phyloP scores from a whole-genome alignment of 64 coral and sea anemone species.

The Stylophora pistillata region DNA sequence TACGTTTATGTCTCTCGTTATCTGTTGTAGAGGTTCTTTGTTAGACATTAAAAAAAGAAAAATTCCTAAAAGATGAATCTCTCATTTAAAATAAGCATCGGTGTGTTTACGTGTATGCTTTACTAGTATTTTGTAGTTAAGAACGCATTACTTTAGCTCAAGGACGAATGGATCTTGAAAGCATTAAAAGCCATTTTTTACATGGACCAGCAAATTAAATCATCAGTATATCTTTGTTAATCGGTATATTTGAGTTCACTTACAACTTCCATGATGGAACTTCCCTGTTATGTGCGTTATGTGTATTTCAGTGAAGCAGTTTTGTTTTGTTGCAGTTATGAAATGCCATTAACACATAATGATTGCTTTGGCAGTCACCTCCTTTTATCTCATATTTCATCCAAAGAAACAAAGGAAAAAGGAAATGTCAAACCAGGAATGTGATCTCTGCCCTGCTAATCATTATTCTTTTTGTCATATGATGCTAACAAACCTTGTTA shows the following conservation, averaged over 20 bases:
- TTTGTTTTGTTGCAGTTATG: neutral
- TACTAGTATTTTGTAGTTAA: no score
- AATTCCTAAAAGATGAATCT: no score
- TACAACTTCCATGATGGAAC: constrained; percentile 8
- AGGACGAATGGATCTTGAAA: no score
- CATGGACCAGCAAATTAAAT: no score
- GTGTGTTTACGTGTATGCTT: no score
- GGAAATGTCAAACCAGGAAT: neutral
- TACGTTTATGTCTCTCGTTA: no score
- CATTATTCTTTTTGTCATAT: neutral
- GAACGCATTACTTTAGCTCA: no score
- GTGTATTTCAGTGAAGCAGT: neutral
- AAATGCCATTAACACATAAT: neutral
- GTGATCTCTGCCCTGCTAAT: neutral
- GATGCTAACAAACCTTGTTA: neutral
- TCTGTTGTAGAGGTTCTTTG: no score
- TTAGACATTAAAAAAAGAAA: no score
- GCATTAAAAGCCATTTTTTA: no score
- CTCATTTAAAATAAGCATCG: no score
- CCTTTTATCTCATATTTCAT: constrained; percentile 3
- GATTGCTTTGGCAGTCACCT: neutral
- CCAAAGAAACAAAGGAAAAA: neutral
- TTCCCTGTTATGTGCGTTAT: neutral
- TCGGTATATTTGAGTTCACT: neutral
- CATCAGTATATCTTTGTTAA: no score